phyloP scores from a whole-genome alignment of 2,797 vertebrate genomes.

The Lepidocolaptes lacrymiger region DNA sequence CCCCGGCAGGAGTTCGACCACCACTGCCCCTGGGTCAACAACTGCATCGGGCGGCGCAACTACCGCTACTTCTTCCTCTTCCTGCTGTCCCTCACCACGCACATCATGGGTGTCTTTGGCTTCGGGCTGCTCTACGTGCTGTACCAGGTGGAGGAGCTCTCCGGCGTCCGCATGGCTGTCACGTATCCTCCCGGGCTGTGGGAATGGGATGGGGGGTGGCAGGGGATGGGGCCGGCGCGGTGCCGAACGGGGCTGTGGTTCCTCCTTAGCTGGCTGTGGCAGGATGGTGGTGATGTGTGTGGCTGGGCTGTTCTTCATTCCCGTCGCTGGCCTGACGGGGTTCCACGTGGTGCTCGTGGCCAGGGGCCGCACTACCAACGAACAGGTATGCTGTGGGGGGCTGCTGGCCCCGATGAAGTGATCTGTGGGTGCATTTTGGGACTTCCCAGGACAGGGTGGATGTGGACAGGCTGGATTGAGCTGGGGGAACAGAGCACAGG shows the following conservation, averaged over 20 bases:
- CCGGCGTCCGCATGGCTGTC: constrained; percentile 86
- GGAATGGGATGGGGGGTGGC: fast-evolving
- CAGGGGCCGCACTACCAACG: constrained; percentile 96
- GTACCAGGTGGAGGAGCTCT: constrained; percentile 88
- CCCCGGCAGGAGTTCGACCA: constrained; percentile 94
- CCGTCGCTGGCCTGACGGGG: constrained; percentile 94
- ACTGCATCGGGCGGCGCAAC: constrained; percentile 96
- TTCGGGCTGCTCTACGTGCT: constrained; percentile 93
- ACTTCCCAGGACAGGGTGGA: fast-evolving
- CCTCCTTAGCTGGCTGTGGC: constrained; percentile 70
- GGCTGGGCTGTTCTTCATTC: constrained; percentile 95
- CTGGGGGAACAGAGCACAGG: not conserved
- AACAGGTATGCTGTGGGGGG: constrained; percentile 80
- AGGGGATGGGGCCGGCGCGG: fast-evolving
- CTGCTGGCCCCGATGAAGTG: not conserved
- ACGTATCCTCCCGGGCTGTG: constrained; percentile 89
- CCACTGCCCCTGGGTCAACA: constrained; percentile 99
- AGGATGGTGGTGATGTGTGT: constrained; percentile 98
- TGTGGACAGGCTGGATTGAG: not conserved
- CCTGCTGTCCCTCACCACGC: constrained; percentile 91
- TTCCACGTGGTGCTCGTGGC: constrained; percentile 97
- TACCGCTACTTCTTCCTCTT: constrained; percentile 99
- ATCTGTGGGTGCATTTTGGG: fast-evolving
- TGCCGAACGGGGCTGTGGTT: fast-evolving
- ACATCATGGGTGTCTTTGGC: constrained; percentile 93